Evolutionary conservation across 1,140 invertebrate species (phyloP).

Genomic region (Macrobrachium rosenbergii): DNA sequence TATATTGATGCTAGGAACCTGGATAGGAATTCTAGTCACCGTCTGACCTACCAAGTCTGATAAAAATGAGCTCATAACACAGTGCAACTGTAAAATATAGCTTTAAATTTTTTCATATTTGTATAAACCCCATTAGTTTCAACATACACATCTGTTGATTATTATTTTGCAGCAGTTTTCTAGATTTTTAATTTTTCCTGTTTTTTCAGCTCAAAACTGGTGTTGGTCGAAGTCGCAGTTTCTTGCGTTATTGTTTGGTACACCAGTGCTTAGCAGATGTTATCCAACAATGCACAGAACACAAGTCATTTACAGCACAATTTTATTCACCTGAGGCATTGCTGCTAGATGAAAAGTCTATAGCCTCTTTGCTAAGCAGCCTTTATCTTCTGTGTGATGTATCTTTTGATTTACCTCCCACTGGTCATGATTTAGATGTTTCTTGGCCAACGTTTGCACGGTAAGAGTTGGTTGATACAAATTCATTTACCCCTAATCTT

Average conservation of each 20-base stretch:
- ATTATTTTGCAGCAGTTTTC: not conserved
- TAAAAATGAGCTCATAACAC: too few relatives aligned
- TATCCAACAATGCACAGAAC: slow-evolving; percentile 36
- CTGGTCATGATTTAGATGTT: slow-evolving; percentile 40
- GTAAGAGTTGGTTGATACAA: slow-evolving; percentile 4
- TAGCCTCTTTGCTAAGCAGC: not conserved
- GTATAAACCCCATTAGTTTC: too few relatives aligned
- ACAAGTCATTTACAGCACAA: slow-evolving; percentile 20
- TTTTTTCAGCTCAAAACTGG: slow-evolving; percentile 43
- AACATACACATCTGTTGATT: not conserved
- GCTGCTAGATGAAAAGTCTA: not conserved
- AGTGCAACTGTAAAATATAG: too few relatives aligned
- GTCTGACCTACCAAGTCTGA: too few relatives aligned
- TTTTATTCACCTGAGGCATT: slow-evolving; percentile 35
- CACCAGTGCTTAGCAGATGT: slow-evolving; percentile 41
- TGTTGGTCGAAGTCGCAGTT: slow-evolving; percentile 32
- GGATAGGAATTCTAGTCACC: too few relatives aligned
- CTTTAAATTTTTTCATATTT: too few relatives aligned
- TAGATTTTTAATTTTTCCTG: not conserved
- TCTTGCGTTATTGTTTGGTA: slow-evolving; percentile 49
- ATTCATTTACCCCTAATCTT: too few relatives aligned
- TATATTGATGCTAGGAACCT: too few relatives aligned
- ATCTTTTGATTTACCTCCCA: slow-evolving; percentile 40
- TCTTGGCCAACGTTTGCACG: slow-evolving; percentile 41
- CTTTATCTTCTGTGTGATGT: slow-evolving; percentile 43